These are phyloP conservation scores for Capromys pilorides DNA, from an alignment of 2,797 vertebrate species.

Conservation along the genomic window DNA sequence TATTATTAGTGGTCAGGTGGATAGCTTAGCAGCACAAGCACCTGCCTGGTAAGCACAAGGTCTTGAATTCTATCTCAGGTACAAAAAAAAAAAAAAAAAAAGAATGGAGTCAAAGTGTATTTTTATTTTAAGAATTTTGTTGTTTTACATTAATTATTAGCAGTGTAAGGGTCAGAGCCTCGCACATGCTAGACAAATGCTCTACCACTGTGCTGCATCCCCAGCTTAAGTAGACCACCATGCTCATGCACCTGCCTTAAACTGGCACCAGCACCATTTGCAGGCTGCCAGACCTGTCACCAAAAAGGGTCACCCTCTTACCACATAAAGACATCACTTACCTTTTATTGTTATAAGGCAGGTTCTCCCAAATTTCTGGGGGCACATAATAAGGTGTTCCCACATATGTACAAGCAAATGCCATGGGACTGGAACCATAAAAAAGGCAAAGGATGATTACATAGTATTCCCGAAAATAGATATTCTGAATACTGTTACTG, in stretches of 20 bases:
- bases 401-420: constrained; percentile 91
- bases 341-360: constrained; percentile 98
- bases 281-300: neutral
- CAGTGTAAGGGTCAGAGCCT: neutral
- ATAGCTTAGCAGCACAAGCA: no score
- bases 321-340: constrained; percentile 73
- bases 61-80: no score
- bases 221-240: neutral
- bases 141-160: neutral
- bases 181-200: neutral
- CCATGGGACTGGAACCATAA: constrained; percentile 88
- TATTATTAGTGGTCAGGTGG: neutral
- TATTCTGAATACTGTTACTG: neutral
- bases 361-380: constrained; percentile 97
- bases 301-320: neutral
- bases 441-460: constrained; percentile 50
- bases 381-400: constrained; percentile 97
- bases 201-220: neutral
- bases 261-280: neutral
- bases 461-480: neutral
- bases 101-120: neutral
- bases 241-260: neutral
- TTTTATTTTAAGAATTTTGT: neutral
- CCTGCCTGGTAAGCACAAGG: no score
- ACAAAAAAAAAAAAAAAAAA: no score